These are phyloP conservation scores for Pipra filicauda DNA, from an alignment of 2,113 vertebrate species.

Conservation along the genomic window DNA sequence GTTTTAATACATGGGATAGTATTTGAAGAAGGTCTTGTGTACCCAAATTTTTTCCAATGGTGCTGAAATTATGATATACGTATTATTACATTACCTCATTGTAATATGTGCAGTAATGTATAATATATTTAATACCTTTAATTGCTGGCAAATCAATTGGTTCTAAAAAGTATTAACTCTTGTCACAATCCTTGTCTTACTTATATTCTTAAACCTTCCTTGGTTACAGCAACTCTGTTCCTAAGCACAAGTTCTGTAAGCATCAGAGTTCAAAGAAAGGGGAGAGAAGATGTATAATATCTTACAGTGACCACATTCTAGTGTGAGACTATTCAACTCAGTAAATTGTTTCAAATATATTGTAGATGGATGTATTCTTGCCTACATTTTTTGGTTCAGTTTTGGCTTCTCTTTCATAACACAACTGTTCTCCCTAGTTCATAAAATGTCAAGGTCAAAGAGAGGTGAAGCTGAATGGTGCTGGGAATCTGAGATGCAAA, in stretches of 20 bases:
- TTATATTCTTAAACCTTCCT: not conserved
- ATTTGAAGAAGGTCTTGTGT: not conserved
- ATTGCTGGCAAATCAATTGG: not conserved
- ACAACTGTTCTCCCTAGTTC: constrained; percentile 27
- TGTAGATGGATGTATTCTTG: not conserved
- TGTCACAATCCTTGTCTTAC: not conserved
- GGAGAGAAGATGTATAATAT: not conserved
- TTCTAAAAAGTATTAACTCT: not conserved
- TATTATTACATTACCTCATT: not conserved
- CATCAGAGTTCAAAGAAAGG: not conserved
- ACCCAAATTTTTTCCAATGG: not conserved
- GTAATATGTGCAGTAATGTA: not conserved
- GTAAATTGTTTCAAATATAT: not conserved
- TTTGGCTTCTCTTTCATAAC: constrained; percentile 27
- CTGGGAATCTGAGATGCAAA: constrained; percentile 62
- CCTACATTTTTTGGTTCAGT: not conserved
- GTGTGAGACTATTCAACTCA: not conserved
- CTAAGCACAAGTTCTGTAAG: not conserved
- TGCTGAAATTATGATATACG: not conserved
- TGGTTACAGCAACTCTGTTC: not conserved
- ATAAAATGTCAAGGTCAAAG: constrained; percentile 67
- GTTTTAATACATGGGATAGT: not conserved
- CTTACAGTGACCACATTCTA: not conserved
- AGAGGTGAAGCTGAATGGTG: constrained; percentile 58
- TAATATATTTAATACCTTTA: not conserved